Conservation (phyloP, 2,888 invertebrate genomes). For the Bimastos eiseni region DNA sequence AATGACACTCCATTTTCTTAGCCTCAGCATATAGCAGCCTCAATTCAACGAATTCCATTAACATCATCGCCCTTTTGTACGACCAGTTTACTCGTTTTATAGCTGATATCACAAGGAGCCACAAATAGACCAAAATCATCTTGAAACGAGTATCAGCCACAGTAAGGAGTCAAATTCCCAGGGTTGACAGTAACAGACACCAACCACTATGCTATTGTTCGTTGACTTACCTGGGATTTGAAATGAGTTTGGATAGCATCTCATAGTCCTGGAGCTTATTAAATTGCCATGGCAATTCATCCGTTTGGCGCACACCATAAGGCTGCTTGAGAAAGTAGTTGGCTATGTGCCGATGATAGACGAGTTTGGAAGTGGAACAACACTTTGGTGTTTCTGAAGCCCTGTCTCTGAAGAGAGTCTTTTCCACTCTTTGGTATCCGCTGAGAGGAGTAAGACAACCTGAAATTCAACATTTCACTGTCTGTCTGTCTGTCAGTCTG, state of each 20-base stretch:
- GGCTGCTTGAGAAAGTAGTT: conserved; percentile 49
- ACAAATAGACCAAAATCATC: too few species aligned
- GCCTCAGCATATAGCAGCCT: too few species aligned
- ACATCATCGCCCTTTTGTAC: too few species aligned
- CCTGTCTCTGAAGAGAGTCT: neutral
- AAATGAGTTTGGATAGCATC: conserved; percentile 47
- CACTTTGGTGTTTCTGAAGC: neutral
- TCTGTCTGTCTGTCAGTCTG: neutral
- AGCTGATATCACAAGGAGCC: too few species aligned
- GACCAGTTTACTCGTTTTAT: too few species aligned
- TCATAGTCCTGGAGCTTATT: conserved; percentile 50
- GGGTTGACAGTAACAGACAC: too few species aligned
- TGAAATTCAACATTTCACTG: neutral
- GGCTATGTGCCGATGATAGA: conserved; percentile 51
- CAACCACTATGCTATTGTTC: neutral
- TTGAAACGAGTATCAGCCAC: too few species aligned
- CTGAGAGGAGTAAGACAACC: neutral
- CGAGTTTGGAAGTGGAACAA: neutral
- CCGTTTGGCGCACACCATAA: conserved; percentile 46
- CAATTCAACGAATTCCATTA: too few species aligned
- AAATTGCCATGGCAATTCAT: conserved; percentile 58
- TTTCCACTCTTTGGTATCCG: neutral
- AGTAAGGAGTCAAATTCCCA: too few species aligned
- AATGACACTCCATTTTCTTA: too few species aligned
- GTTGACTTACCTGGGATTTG: conserved; percentile 40